A percentile compares a stretch with the other conserved stretches of the same genome.
These are phyloP conservation scores for Gymnarchus niloticus DNA, from an alignment of 2,113 vertebrate genomes.

Conservation along the genomic window DNA sequence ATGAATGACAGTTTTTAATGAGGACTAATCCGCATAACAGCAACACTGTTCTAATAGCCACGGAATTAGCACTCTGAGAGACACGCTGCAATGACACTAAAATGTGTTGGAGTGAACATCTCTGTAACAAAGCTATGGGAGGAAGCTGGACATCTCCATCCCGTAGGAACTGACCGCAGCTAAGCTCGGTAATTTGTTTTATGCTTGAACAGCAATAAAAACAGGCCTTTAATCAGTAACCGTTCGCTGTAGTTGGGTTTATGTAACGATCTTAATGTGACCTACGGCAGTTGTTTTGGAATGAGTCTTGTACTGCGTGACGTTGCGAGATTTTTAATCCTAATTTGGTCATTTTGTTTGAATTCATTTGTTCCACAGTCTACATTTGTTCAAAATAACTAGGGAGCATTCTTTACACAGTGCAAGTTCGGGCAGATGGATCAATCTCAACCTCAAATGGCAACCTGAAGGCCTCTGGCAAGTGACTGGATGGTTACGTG, in stretches of 20 bases:
- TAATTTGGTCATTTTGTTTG: neutral
- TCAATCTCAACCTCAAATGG: neutral
- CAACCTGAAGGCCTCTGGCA: neutral
- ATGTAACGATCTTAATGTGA: neutral
- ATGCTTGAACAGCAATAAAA: neutral
- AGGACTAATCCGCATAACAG: neutral
- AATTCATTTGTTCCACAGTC: no score
- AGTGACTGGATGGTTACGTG: neutral
- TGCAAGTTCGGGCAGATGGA: neutral
- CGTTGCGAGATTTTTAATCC: neutral
- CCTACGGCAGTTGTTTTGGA: neutral
- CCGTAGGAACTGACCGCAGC: neutral
- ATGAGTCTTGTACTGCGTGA: neutral
- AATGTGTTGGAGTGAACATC: neutral
- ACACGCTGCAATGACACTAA: neutral
- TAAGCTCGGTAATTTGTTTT: neutral
- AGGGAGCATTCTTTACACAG: neutral
- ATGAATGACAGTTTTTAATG: neutral
- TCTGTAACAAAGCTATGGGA: neutral
- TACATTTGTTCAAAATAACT: no score
- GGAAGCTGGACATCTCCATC: neutral
- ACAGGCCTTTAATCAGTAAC: neutral
- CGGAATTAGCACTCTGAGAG: neutral
- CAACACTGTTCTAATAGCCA: neutral
- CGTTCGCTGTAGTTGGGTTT: neutral